Evolutionary conservation across 1,140 invertebrate species (phyloP).

Genomic region (Aplysia californica): DNA sequence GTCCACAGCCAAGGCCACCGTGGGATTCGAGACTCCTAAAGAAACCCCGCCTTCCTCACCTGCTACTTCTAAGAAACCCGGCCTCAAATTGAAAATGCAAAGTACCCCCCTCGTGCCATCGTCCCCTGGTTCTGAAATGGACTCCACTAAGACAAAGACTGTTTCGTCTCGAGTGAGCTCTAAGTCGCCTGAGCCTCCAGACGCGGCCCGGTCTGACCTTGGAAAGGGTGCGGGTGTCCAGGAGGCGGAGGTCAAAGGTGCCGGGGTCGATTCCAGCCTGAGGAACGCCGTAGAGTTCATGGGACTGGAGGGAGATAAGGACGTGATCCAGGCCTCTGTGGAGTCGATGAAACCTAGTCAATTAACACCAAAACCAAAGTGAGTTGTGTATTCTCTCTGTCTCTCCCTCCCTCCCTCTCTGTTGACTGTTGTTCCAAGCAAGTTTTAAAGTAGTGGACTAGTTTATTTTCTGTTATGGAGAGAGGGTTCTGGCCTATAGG

Average conservation of each 20-base stretch:
- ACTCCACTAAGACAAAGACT: too few species aligned
- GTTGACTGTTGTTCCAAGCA: too few species aligned
- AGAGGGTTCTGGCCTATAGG: too few species aligned
- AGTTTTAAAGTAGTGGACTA: too few species aligned
- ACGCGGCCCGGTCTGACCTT: too few species aligned
- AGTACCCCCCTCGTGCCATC: not conserved
- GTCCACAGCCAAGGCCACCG: slow-evolving; percentile 10
- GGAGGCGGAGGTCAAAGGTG: not conserved
- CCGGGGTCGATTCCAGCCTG: not conserved
- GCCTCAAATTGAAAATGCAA: slow-evolving; percentile 6
- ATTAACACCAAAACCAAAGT: slow-evolving; percentile 24
- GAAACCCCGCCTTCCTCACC: slow-evolving; percentile 1
- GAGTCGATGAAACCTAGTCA: slow-evolving; percentile 14
- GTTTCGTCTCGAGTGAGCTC: too few species aligned
- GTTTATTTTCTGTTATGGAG: too few species aligned
- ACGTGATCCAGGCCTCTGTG: slow-evolving; percentile 12
- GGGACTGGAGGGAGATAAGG: slow-evolving; percentile 23
- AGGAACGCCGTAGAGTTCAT: slow-evolving; percentile 19
- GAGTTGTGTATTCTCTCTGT: not conserved
- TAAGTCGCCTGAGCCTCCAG: too few species aligned
- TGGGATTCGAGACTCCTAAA: slow-evolving; percentile 4
- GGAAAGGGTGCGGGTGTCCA: not conserved
- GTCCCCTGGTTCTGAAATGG: too few species aligned
- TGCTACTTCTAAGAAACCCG: slow-evolving; percentile 3
- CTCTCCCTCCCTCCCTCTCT: not conserved